Evolutionary conservation across 1,140 invertebrate species (phyloP), one percentile per base, ranked within the genome.

Genomic region (Berghia stephanieae): DNA sequence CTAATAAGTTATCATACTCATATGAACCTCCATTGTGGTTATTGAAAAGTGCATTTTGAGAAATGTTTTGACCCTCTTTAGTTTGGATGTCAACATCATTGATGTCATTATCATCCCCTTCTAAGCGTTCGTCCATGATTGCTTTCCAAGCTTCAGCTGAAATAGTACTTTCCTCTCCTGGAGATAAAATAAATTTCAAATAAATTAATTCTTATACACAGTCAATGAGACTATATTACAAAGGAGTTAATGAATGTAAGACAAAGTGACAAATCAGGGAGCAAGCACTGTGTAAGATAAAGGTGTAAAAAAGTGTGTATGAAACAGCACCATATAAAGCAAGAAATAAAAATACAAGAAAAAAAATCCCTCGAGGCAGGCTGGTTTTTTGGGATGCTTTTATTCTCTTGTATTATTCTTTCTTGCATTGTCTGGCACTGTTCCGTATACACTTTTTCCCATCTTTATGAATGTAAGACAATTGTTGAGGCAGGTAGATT

Each of bases 101-200:
- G 13, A 44, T 24, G 6, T 34, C 49, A 27, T 36, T 43, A 40
- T 68, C 66, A 3, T 78, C 75, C 36, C 73, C 78, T n/a, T 76
- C 74, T 31, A 79, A 38, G 3, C 55, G 43, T 49, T 46, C 42
- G 36, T 81, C 78, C 24, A 49, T 76, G n/a, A 83, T 81, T 18
- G 77, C 67, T 71, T 80, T 81, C 82, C 82, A 83, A 44, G 82
- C 81, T 40, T 83, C 80, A 24, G 82, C 82, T 60, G 46, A 49
- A 24, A 83, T 83, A 4, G 57, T 70, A 10, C 46, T 60, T 38
- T 72, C 60, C 31, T 66, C 72, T 75, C 66, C 5, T 40, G 73
- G 21, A 57, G 34, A 34, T 75, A n/a, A 75, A 63, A 27, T 13
- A 38, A 43, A 3, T 3, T 16, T 18, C 18, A 21, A 52, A 34